Conservation (phyloP, 2,113 vertebrate genomes). For the Illadopsis cleaveri region DNA sequence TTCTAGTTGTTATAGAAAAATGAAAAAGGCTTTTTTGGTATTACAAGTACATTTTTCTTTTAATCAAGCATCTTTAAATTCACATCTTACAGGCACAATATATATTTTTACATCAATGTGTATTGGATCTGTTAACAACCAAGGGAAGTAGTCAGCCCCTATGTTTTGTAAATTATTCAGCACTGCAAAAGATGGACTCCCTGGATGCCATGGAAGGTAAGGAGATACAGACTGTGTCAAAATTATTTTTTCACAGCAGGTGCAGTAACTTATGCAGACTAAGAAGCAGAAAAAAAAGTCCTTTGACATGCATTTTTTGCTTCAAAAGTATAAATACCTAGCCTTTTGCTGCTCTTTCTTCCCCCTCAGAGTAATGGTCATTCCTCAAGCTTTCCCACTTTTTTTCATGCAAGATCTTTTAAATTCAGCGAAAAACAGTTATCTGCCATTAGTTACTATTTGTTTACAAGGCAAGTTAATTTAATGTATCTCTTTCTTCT, state of each 20-base stretch:
- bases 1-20: background rate
- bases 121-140: conserved; percentile 88
- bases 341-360: background rate
- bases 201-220: conserved; percentile 98
- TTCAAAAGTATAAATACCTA: background rate
- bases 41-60: background rate
- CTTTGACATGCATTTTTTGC: background rate
- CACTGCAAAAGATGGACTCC: conserved; percentile 98
- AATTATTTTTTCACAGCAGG: background rate
- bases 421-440: background rate
- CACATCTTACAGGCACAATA: conserved; percentile 86
- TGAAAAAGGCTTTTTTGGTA: background rate
- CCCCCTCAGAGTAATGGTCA: background rate
- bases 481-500: conserved; percentile 50
- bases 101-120: conserved; percentile 96
- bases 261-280: background rate
- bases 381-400: background rate
- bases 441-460: background rate
- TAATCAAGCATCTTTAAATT: background rate
- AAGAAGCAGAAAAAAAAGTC: background rate
- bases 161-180: conserved; percentile 97
- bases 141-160: conserved; percentile 91
- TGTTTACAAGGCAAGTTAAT: background rate
- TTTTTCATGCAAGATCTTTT: background rate
- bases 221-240: background rate